Conservation (phyloP, 2,113 vertebrate species). For the Anguilla rostrata region DNA sequence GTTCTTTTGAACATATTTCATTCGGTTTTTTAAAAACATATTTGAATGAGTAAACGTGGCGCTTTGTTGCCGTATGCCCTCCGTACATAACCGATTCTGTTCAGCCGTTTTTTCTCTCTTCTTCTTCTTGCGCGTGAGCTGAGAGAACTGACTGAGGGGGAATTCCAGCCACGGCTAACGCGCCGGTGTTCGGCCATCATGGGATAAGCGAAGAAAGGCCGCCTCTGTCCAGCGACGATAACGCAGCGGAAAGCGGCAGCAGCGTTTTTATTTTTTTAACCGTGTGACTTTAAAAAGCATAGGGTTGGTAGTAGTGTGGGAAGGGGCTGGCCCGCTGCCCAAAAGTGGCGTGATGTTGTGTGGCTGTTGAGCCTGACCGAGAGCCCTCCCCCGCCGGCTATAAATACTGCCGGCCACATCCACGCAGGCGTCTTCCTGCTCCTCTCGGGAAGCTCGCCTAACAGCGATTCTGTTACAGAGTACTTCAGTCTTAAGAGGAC, state of each 20-base stretch:
- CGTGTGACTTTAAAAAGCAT: not conserved
- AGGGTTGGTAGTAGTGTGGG: not conserved
- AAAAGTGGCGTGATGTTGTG: constrained; percentile 6
- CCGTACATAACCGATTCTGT: not conserved
- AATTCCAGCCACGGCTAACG: constrained; percentile 35
- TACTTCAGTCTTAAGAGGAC: not conserved
- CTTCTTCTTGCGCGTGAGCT: no score
- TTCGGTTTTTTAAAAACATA: not conserved
- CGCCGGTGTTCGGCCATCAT: constrained; percentile 17
- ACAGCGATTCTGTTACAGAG: not conserved
- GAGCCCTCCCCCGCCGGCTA: not conserved
- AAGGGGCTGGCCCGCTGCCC: not conserved
- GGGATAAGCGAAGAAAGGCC: constrained; percentile 41
- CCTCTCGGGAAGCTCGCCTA: not conserved
- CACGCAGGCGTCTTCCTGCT: not conserved
- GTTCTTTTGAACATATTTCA: not conserved
- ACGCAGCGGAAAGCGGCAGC: constrained; percentile 18
- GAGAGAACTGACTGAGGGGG: no score
- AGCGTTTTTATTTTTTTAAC: not conserved
- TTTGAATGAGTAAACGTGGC: not conserved
- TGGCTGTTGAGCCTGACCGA: not conserved
- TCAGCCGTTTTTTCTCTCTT: not conserved
- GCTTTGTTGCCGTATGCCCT: not conserved
- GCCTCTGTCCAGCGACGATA: constrained; percentile 34
- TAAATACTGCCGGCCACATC: not conserved